These are phyloP conservation scores for Tamandua tetradactyla DNA, from an alignment of 2,797 vertebrate genomes.

Conservation along the genomic window DNA sequence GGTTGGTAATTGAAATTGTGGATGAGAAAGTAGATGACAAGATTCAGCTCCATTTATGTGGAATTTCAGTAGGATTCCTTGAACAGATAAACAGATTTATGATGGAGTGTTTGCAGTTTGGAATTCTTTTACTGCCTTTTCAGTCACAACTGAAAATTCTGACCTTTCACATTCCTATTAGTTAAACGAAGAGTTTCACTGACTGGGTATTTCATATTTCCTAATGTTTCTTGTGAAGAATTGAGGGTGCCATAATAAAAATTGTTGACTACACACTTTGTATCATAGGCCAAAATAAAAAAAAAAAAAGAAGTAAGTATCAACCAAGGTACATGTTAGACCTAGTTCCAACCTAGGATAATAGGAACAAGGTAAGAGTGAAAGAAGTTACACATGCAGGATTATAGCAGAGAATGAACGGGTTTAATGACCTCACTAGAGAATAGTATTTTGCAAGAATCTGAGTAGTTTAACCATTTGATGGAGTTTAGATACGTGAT, in stretches of 20 bases:
- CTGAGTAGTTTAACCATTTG: not conserved
- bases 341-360: not conserved
- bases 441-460: not conserved
- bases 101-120: not conserved
- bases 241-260: not conserved
- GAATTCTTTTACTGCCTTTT: not conserved
- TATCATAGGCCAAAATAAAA: not conserved
- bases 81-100: not conserved
- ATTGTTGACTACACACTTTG: not conserved
- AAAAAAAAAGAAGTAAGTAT: not conserved
- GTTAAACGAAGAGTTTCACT: not conserved
- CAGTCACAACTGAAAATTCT: not conserved
- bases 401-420: not conserved
- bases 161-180: not conserved
- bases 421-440: not conserved
- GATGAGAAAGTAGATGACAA: not conserved
- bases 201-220: not conserved
- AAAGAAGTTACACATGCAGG: not conserved
- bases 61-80: not conserved
- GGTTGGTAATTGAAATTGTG: not conserved
- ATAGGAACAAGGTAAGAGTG: not conserved
- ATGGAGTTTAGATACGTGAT: not conserved
- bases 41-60: not conserved
- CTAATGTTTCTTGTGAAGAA: conserved; percentile 9
- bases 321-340: not conserved